Base-by-base conservation (phyloP, 1,140 invertebrate species). In the Ceratosolen solmsi region DNA sequence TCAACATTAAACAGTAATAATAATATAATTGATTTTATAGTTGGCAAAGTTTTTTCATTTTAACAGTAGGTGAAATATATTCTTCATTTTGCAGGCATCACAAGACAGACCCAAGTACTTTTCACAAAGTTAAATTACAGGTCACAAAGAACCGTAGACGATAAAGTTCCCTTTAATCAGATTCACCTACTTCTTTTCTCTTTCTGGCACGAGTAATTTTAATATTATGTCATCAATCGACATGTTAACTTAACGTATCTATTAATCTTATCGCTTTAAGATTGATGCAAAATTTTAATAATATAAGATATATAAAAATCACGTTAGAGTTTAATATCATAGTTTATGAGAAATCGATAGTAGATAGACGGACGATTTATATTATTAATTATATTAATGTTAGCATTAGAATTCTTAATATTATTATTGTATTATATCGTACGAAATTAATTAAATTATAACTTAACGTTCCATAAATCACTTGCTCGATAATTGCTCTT, bases 91-190 rank as follows among this genome's bases (percentile, higher is more conserved):
- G 17, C 11, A 36, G 17, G 8, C 17, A 38, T 22, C 30, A 38
- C 1, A 38, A 68, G 63, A n/a, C n/a, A 46, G 13, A 25, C 11
- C 36, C 22, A 8, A 25, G 8, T 74, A 56, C 72, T 27, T 27
- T 58, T 74, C 30, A 56, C 49, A n/a, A 20, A 30, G 22, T 74
- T 74, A 36, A 74, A 56, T 74, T 74, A 56, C 51, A n/a, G 20
- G 56, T 74, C 9, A 25, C 27, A 56, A 36, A 72, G 51, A 56
- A 56, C 11, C 49, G 56, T 51, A 2, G 36, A 51, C 17, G 51
- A 74, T 74, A 33, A 56, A 36, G 49, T 56, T 38, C 30, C 51
- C 49, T 74, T 56, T 56, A 2, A 74, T 74, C 33, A 56, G 20
- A 72, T 56, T 38, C 20, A 74, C 56, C 11, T 17, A 33, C 17